These are phyloP conservation scores for Butorides virescens DNA, from an alignment of 2,113 vertebrate genomes.

Conservation along the genomic window DNA sequence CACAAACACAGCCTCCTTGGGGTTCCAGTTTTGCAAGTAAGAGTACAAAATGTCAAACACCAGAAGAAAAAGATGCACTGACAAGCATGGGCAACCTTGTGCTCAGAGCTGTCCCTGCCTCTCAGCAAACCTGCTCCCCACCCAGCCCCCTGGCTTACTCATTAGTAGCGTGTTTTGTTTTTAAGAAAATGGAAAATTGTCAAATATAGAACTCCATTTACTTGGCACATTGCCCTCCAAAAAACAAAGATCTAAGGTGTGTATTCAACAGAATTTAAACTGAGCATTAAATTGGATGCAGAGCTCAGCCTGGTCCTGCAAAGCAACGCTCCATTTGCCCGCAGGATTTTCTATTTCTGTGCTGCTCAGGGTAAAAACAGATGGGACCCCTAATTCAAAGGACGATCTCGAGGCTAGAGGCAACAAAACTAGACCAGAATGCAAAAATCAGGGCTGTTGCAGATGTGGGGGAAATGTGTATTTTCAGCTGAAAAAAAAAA, in stretches of 20 bases:
- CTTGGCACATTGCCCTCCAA: background rate
- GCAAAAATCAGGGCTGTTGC: background rate
- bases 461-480: background rate
- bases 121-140: background rate
- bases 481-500: background rate
- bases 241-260: background rate
- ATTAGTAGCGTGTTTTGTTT: background rate
- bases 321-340: background rate
- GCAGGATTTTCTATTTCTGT: constrained; percentile 49
- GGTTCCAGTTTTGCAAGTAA: background rate
- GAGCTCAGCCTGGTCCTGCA: background rate
- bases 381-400: constrained; percentile 55
- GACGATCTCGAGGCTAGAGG: background rate
- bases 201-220: background rate
- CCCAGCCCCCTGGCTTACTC: background rate
- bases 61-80: background rate
- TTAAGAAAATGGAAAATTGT: background rate
- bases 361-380: constrained; percentile 39
- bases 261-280: constrained; percentile 13
- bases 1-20: background rate
- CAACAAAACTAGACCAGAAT: constrained; percentile 10
- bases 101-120: background rate
- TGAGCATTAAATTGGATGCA: constrained; percentile 7
- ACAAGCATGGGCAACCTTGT: background rate
- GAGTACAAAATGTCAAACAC: background rate